Percentiles rank a stretch among this genome's conserved stretches.
These are phyloP conservation scores for Papilio aristodemus DNA, from an alignment of 1,140 invertebrate genomes.

Conservation along the genomic window DNA sequence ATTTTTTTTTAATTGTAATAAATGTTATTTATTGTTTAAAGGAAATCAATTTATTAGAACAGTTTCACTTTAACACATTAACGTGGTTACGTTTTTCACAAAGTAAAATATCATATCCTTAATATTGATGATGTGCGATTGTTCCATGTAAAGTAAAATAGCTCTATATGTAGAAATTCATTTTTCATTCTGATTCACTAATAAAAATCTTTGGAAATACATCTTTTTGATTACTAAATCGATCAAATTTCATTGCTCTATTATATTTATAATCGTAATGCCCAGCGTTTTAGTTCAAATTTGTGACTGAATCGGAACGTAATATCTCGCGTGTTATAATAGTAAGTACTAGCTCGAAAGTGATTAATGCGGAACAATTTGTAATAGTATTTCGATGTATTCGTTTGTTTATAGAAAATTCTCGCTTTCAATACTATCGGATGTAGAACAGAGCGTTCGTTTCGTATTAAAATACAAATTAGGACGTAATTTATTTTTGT, in stretches of 20 bases:
- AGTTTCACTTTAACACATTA: too few species aligned
- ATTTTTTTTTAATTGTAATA: too few species aligned
- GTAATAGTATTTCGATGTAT: slow-evolving; percentile 44
- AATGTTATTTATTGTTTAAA: too few species aligned
- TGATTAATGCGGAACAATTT: slow-evolving; percentile 62
- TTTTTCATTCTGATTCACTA: slow-evolving; percentile 43
- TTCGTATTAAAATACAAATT: not conserved
- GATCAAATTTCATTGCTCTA: slow-evolving; percentile 42
- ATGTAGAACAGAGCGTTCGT: not conserved
- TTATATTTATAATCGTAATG: slow-evolving; percentile 54
- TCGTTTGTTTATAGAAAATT: not conserved
- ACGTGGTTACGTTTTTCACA: too few species aligned
- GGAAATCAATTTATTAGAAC: too few species aligned
- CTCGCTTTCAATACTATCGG: not conserved
- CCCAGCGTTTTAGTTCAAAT: slow-evolving; percentile 46
- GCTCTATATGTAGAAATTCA: not conserved
- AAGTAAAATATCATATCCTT: too few species aligned
- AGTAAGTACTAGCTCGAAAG: slow-evolving; percentile 51
- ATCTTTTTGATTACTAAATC: slow-evolving; percentile 46
- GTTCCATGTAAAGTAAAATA: too few species aligned
- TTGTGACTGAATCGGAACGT: slow-evolving; percentile 45
- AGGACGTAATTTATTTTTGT: not conserved
- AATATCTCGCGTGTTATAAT: slow-evolving; percentile 56
- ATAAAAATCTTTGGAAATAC: slow-evolving; percentile 41
- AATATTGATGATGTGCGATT: too few species aligned